Percentiles rank a stretch among this genome's conserved stretches.
Conservation (phyloP, 2,797 vertebrate species). For the Tenualosa thibaudeaui region DNA sequence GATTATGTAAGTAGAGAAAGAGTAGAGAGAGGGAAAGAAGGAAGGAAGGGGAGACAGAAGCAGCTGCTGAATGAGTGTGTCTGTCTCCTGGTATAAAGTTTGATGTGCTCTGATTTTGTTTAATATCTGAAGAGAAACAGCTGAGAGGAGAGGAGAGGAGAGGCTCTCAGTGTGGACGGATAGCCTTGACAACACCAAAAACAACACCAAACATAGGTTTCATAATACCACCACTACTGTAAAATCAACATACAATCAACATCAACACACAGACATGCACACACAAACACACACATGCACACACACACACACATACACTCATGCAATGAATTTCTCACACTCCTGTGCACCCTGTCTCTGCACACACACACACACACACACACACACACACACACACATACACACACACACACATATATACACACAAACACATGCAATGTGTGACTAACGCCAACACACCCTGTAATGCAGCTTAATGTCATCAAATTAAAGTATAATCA, state of each 20-base stretch:
- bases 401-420: neutral
- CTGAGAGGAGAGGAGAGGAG: neutral
- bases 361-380: neutral
- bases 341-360: too few relatives aligned
- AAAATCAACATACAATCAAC: neutral
- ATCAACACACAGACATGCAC: neutral
- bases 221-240: neutral
- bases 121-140: neutral
- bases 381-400: neutral
- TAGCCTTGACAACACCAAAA: neutral
- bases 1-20: neutral
- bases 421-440: neutral
- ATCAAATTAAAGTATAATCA: neutral
- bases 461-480: constrained; percentile 9
- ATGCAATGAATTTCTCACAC: too few relatives aligned
- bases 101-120: neutral
- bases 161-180: neutral
- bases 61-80: neutral
- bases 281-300: neutral
- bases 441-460: neutral
- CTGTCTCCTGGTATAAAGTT: neutral
- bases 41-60: neutral
- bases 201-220: neutral
- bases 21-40: neutral
- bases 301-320: neutral